Base-by-base conservation (phyloP, 2,888 invertebrate genomes). In the Synergus japonicus region DNA sequence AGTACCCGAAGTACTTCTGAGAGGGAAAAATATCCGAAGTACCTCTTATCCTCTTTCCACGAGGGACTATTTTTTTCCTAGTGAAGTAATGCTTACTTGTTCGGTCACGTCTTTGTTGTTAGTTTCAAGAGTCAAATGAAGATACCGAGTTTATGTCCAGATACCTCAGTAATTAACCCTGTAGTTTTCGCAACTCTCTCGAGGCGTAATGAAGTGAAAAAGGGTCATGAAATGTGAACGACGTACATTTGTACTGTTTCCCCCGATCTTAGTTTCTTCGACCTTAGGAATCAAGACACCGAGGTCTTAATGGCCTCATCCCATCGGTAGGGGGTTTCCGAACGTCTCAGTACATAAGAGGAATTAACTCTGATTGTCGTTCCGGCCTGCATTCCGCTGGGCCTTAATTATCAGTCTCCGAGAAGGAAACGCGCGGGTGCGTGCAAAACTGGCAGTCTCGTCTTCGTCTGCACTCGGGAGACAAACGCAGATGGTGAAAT, bases 291-390 rank as follows among this genome's bases (percentile, higher is more conserved):
- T 29, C 69, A 69, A 73, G 37, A 54, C 54, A 9, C 29, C 49
- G 37, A 37, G 29, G 73, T n/a, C 46, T 73, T 49, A 73, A 54
- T 29, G 37, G 49, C 73, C 22, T 73, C 49, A 69, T 69, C 49
- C 29, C 69, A 69, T 69, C 49, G 73, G 13, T 0, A 29, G n/a
- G 3, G 29, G 73, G 54, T 49, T 73, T 73, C 73, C 73, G 29
- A 73, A 73, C 73, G 54, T 13, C 67, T 46, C 22, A 43, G 7
- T 10, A 37, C 15, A 15, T 49, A 29, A 22, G 69, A 76, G 79
- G 69, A 78, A 82, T 82, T 80, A 83, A 78, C 83, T 81, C 54
- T 79, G 80, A 83, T 79, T 83, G 83, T 79, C 82, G 81, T 81
- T 78, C 79, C 63, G 80, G 43, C 73, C 79, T 65, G 81, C 81